Evolutionary conservation across 2,888 invertebrate genomes (phyloP).

Genomic region (Aricia artaxerxes): DNA sequence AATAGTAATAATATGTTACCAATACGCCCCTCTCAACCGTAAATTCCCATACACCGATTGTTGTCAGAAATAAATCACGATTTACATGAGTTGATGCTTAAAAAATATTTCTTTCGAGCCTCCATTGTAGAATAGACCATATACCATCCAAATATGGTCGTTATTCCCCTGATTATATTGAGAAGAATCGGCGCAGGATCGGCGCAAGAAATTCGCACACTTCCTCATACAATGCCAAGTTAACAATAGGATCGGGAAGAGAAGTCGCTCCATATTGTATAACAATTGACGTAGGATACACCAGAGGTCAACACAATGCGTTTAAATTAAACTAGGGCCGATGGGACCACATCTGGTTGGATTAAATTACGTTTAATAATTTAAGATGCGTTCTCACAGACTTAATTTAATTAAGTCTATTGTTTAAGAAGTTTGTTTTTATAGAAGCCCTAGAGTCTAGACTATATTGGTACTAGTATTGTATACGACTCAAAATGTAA

Average conservation of each 20-base stretch:
- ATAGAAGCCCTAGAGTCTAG: neutral
- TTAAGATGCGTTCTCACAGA: conserved; percentile 23
- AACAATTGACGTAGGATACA: conserved; percentile 52
- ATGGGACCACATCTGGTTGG: conserved; percentile 15
- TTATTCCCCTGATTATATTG: conserved; percentile 50
- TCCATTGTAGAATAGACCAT: conserved; percentile 39
- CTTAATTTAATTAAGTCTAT: neutral
- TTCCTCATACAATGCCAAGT: conserved; percentile 63
- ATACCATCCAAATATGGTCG: conserved; percentile 21
- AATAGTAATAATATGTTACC: conserved; percentile 41
- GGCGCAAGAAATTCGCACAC: conserved; percentile 63
- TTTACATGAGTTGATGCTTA: conserved; percentile 52
- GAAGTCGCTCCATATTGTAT: conserved; percentile 66
- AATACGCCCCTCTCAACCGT: conserved; percentile 62
- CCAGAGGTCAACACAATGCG: conserved; percentile 62
- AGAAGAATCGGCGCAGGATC: conserved; percentile 53
- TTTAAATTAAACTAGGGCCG: conserved; percentile 39
- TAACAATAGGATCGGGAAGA: conserved; percentile 53
- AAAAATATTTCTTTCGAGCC: conserved; percentile 34
- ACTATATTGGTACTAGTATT: neutral
- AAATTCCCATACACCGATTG: conserved; percentile 76
- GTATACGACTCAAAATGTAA: neutral
- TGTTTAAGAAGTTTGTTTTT: neutral
- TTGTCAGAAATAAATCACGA: conserved; percentile 77
- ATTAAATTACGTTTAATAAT: conserved; percentile 22